Percentiles rank a stretch among this genome's conserved stretches.
Evolutionary conservation across 2,888 invertebrate species (phyloP).

Genomic region (Hypsopygia costalis): DNA sequence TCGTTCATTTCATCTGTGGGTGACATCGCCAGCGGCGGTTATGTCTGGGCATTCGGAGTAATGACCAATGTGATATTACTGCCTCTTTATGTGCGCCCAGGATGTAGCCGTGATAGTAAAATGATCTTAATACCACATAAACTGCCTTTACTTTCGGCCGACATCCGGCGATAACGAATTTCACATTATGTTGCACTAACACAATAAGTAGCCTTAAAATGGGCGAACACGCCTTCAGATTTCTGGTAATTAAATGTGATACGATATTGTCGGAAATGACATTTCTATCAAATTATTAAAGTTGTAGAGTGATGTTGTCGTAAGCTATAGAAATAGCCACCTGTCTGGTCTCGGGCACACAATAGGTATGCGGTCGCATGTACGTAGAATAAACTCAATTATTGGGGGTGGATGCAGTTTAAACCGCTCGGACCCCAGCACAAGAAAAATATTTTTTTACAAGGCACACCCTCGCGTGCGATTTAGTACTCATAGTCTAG

Average conservation of each 20-base stretch:
- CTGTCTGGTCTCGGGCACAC: conserved; percentile 28
- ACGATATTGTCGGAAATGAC: too few species aligned
- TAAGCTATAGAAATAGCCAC: conserved; percentile 32
- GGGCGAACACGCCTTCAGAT: conserved; percentile 8
- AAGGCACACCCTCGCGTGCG: conserved; percentile 29
- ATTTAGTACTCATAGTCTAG: conserved; percentile 18
- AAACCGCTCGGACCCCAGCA: conserved; percentile 33
- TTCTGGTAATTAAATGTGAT: too few species aligned
- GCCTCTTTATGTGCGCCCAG: conserved; percentile 56
- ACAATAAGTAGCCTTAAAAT: conserved; percentile 21
- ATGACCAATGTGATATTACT: conserved; percentile 40
- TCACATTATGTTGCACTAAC: conserved; percentile 38
- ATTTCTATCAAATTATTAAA: too few species aligned
- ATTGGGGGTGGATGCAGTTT: conserved; percentile 45
- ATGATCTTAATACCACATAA: conserved; percentile 67
- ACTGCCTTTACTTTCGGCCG: conserved; percentile 32
- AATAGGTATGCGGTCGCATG: conserved; percentile 12
- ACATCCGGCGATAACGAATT: conserved; percentile 27
- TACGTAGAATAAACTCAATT: conserved; percentile 40
- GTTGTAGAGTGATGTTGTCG: too few species aligned
- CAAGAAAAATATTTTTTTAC: conserved; percentile 37
- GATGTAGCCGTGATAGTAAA: conserved; percentile 70
- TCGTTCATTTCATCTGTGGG: not conserved
- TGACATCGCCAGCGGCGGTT: not conserved
- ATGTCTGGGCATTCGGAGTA: conserved; percentile 24